These are phyloP conservation scores for Nothoprocta pentlandii DNA, from an alignment of 2,113 vertebrate genomes.

Conservation along the genomic window DNA sequence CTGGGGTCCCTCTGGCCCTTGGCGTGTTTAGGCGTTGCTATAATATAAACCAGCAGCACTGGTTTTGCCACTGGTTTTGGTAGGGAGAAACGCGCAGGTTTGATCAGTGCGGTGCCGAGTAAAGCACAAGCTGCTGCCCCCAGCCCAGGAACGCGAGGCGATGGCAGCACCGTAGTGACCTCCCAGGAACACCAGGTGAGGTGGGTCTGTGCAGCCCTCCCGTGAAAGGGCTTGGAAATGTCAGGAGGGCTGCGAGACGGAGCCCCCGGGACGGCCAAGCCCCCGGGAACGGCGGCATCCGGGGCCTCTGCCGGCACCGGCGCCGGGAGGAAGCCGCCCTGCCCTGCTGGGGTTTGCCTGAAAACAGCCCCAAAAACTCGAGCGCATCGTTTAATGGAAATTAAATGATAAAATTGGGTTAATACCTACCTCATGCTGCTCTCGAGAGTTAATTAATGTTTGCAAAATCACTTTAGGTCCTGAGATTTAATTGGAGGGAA, in stretches of 20 bases:
- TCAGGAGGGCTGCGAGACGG: no score
- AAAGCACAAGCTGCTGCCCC: conserved; percentile 53
- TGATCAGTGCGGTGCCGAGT: conserved; percentile 38
- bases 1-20: background rate
- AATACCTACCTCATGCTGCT: conserved; percentile 52
- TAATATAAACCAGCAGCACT: conserved; percentile 31
- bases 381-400: conserved; percentile 36
- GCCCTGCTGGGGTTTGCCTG: background rate
- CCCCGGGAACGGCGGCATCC: background rate
- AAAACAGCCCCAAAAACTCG: background rate
- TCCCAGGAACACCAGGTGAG: background rate
- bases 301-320: background rate
- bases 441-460: conserved; percentile 69
- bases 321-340: background rate
- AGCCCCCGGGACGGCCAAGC: background rate
- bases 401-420: conserved; percentile 39
- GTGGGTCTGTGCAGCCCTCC: no score
- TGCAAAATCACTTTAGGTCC: conserved; percentile 63
- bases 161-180: conserved; percentile 1
- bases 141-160: conserved; percentile 33
- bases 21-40: background rate
- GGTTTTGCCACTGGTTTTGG: conserved; percentile 43
- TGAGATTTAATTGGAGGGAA: conserved; percentile 63
- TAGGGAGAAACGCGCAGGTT: conserved; percentile 39
- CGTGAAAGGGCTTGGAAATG: no score